phyloP scores from a whole-genome alignment of 2,888 invertebrate species.

The Fragum fragum region DNA sequence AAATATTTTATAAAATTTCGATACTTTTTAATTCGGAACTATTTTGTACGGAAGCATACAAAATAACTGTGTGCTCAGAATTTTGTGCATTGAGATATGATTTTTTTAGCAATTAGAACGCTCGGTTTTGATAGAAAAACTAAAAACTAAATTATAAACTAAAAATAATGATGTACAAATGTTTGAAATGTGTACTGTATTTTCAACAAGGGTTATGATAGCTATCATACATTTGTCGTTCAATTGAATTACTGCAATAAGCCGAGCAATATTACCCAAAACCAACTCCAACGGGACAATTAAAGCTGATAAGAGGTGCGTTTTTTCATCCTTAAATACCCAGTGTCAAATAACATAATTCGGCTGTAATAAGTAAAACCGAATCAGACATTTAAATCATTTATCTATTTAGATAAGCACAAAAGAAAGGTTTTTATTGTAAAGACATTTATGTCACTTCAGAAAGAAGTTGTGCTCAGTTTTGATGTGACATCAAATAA shows the following conservation, averaged over 20 bases:
- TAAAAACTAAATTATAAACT: too few species aligned
- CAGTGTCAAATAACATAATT: slow-evolving; percentile 6
- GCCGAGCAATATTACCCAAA: too few species aligned
- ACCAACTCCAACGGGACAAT: not conserved
- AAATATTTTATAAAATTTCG: too few species aligned
- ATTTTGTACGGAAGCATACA: too few species aligned
- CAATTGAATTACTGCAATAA: not conserved
- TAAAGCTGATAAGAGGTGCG: not conserved
- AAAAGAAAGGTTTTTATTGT: slow-evolving; percentile 40
- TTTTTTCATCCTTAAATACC: not conserved
- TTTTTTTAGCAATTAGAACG: too few species aligned
- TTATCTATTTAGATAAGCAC: slow-evolving; percentile 55
- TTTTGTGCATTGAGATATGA: too few species aligned
- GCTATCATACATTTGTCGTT: not conserved
- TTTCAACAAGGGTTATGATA: too few species aligned
- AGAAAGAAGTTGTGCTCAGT: slow-evolving; percentile 31
- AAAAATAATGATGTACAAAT: too few species aligned
- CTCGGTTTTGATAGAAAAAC: too few species aligned
- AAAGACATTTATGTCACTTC: slow-evolving; percentile 52
- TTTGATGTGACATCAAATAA: slow-evolving; percentile 52
- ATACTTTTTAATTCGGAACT: too few species aligned
- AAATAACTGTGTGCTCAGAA: too few species aligned
- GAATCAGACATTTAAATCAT: slow-evolving; percentile 37
- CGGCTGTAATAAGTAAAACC: slow-evolving; percentile 14
- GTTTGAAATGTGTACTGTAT: too few species aligned